Evolutionary conservation across 2,888 invertebrate species (phyloP), one percentile per base, ranked within the genome.

Genomic region (Pachycephus smyrnensis): DNA sequence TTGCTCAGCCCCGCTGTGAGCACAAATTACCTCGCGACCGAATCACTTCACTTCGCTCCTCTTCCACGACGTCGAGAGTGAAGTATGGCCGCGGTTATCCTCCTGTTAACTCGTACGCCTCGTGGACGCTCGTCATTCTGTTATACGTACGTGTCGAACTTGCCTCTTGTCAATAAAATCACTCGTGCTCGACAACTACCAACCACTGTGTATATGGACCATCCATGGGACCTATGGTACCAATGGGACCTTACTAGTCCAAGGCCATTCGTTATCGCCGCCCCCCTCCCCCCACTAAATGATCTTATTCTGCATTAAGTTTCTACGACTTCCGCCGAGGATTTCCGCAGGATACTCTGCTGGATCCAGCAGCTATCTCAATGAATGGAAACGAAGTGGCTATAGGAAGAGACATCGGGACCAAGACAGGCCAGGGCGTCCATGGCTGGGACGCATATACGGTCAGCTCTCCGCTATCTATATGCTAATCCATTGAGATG

Each of bases 11-110:
- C 93, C 90, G 93, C 94, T 93, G 94, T 90, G 94, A 93, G 92
- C 93, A 93, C 93, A 93, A 94, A 94, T 94, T 93, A 93, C 93
- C 93, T 93, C 92, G 92, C 92, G 92, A 92, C 92, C 92, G 91
- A 92, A 92, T 90, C 90, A 89, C 90, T 89, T 89, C 86, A 82
- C 80, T 82, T 77, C 78, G 80, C 78, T 73, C 77, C 73, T 80
- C 80, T 76, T 55, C 55, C 23, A 55, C 23, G 55, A 55, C 23
- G 55, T 55, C 55, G 23, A 55, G 55, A 55, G 23, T 55, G 55
- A 55, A 55, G 55, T 55, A 55, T 55, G 55, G 55, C 55, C 74
- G 74, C 12, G 36, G 33, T 30, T 35, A 76, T 33, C 75, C 33
- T 68, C 36, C 23, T 11, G 73, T 73, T 75, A 33, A 74, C 37